A percentile compares a stretch with the other conserved stretches of the same genome.
These are phyloP conservation scores for Lingula anatina DNA, from an alignment of 2,888 invertebrate species.

Conservation along the genomic window DNA sequence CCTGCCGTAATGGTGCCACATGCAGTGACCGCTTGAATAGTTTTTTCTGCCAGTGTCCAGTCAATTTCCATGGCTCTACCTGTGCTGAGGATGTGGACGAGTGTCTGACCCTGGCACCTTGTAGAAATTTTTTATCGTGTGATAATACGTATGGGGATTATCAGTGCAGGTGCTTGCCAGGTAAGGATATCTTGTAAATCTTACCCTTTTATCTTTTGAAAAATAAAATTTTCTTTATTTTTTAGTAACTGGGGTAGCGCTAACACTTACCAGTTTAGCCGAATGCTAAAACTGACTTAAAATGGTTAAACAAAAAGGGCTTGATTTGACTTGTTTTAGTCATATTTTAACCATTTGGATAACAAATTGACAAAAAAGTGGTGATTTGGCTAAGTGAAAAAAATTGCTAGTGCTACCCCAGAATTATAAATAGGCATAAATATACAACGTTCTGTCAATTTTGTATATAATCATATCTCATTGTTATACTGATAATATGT, in stretches of 20 bases:
- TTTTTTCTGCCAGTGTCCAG: conserved; percentile 72
- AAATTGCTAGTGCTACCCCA: too few relatives aligned
- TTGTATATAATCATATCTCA: too few relatives aligned
- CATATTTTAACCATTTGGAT: too few relatives aligned
- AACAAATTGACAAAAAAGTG: too few relatives aligned
- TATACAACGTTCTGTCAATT: too few relatives aligned
- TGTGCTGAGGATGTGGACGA: conserved; percentile 26
- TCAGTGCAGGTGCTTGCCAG: conserved; percentile 18
- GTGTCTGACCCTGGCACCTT: conserved; percentile 16
- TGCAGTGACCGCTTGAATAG: background rate
- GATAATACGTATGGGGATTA: conserved; percentile 20
- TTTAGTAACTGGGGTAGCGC: too few relatives aligned
- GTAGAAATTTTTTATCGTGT: conserved; percentile 16
- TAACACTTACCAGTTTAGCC: background rate
- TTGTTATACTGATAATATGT: too few relatives aligned
- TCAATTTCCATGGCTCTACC: conserved; percentile 6
- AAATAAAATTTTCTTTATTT: too few relatives aligned
- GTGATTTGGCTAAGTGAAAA: too few relatives aligned
- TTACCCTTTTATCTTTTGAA: background rate
- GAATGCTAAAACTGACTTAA: too few relatives aligned
- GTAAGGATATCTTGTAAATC: conserved; percentile 4
- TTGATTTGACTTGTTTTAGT: too few relatives aligned
- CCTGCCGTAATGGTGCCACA: background rate
- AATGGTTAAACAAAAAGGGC: too few relatives aligned
- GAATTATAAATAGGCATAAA: background rate